Conservation (phyloP, 1,140 invertebrate species). For the Drosophila obscura region DNA sequence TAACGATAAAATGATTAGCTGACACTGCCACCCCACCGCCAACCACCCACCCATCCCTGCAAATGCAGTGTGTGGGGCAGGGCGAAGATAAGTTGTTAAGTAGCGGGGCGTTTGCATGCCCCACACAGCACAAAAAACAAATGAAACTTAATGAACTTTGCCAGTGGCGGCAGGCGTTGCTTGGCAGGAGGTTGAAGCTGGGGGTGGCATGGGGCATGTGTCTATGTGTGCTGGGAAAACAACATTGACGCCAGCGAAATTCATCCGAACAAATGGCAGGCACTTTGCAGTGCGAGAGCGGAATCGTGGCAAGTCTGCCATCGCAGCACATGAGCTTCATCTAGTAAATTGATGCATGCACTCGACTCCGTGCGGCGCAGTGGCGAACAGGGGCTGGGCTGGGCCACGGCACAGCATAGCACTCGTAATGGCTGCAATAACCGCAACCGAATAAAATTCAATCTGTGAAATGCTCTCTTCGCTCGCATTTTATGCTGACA, state of each 20-base stretch:
- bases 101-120: constrained; percentile 37
- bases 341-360: constrained; percentile 71
- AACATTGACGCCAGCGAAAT: constrained; percentile 53
- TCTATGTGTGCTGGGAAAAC: constrained; percentile 27
- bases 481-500: constrained; percentile 74
- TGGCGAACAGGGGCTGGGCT: background rate
- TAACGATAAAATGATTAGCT: constrained; percentile 76
- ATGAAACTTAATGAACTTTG: constrained; percentile 68
- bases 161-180: background rate
- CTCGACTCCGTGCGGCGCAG: constrained; percentile 17
- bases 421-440: constrained; percentile 65
- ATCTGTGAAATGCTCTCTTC: constrained; percentile 71
- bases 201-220: background rate
- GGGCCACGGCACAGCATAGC: constrained; percentile 10
- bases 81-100: constrained; percentile 35
- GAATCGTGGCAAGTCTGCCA: constrained; percentile 29
- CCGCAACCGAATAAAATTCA: constrained; percentile 77
- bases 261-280: constrained; percentile 55
- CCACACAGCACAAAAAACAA: constrained; percentile 39
- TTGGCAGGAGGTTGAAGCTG: background rate
- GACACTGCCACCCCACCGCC: constrained; percentile 11
- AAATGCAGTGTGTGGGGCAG: background rate
- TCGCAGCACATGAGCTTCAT: constrained; percentile 58
- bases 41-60: background rate
- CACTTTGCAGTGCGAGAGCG: constrained; percentile 46